Percentiles rank a stretch among this genome's conserved stretches.
phyloP scores from a whole-genome alignment of 1,140 invertebrate species.

The Heliconius congener region DNA sequence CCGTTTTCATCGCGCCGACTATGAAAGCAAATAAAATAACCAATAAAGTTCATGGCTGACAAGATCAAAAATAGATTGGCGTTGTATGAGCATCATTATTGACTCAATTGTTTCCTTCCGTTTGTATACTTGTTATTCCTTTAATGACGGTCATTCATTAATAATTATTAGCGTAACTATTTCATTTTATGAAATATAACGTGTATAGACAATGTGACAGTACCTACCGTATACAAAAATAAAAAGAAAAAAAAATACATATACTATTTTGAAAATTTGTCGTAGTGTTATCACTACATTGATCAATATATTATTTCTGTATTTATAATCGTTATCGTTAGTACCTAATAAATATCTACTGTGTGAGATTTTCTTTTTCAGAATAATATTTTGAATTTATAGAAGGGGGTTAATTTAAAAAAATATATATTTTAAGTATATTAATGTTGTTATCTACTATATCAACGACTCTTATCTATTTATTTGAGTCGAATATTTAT shows the following conservation, averaged over 20 bases:
- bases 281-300: too few species aligned
- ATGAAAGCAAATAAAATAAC: constrained; percentile 3
- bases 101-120: constrained; percentile 74
- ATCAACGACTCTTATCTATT: background rate
- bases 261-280: background rate
- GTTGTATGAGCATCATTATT: constrained; percentile 46
- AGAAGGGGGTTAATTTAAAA: background rate
- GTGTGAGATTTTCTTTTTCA: background rate
- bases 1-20: background rate
- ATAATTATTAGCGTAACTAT: constrained; percentile 8
- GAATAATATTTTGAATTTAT: background rate
- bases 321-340: too few species aligned
- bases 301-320: too few species aligned
- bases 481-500: background rate
- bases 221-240: background rate
- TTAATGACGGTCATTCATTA: constrained; percentile 27
- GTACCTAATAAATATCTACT: too few species aligned
- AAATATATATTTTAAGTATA: background rate
- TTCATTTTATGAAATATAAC: background rate
- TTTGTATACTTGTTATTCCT: constrained; percentile 49
- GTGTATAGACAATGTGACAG: background rate
- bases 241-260: background rate
- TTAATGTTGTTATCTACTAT: background rate
- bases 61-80: constrained; percentile 54
- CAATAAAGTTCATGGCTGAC: constrained; percentile 33